Evolutionary conservation across 1,140 invertebrate species (phyloP).

Genomic region (Drosophila nasuta): DNA sequence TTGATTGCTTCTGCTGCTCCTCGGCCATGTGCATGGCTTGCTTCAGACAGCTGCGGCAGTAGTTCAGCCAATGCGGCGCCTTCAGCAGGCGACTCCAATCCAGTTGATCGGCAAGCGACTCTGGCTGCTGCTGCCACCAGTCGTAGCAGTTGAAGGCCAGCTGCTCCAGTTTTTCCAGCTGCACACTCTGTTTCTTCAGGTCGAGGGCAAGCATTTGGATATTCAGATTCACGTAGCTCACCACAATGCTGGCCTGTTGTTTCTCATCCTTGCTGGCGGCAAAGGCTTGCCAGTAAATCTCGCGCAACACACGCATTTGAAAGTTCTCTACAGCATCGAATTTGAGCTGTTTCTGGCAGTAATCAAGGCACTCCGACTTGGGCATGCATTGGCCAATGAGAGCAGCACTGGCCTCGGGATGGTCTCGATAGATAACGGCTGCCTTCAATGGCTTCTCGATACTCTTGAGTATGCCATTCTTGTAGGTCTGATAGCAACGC

Average conservation of each 20-base stretch:
- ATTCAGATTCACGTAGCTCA: conserved; percentile 86
- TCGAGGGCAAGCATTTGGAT: conserved; percentile 86
- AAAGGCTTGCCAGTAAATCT: conserved; percentile 86
- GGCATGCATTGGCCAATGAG: conserved; percentile 87
- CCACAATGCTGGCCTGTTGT: conserved; percentile 84
- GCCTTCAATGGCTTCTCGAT: conserved; percentile 88
- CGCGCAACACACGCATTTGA: conserved; percentile 86
- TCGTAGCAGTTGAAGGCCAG: conserved; percentile 70
- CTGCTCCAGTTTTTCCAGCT: conserved; percentile 61
- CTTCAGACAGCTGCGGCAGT: conserved; percentile 88
- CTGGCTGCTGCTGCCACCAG: conserved; percentile 72
- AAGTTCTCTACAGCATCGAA: conserved; percentile 87
- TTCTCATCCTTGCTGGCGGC: conserved; percentile 58
- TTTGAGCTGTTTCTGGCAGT: conserved; percentile 87
- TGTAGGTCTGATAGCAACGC: conserved; percentile 86
- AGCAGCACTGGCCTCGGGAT: conserved; percentile 85
- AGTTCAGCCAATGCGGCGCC: conserved; percentile 88
- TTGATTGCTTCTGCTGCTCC: conserved; percentile 65
- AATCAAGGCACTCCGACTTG: conserved; percentile 86
- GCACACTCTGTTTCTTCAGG: conserved; percentile 86
- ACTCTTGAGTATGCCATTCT: conserved; percentile 87
- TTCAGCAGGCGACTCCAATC: conserved; percentile 85
- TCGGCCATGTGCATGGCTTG: conserved; percentile 87
- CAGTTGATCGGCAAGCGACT: neutral
- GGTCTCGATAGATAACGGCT: conserved; percentile 86